Percentiles rank a stretch among this genome's conserved stretches.
These are phyloP conservation scores for Thalpophila matura DNA, from an alignment of 2,888 invertebrate genomes.

Conservation along the genomic window DNA sequence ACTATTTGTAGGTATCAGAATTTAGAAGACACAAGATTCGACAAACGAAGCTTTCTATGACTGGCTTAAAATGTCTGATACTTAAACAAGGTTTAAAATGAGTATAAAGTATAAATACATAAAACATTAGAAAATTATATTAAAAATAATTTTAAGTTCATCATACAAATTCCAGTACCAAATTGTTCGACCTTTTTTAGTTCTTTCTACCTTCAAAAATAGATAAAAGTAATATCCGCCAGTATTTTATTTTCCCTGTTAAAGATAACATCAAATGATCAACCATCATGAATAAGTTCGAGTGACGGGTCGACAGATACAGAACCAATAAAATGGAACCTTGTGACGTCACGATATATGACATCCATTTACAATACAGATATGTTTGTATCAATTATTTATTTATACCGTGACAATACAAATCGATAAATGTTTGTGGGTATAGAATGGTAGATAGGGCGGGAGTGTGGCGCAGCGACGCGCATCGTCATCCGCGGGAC, in stretches of 20 bases:
- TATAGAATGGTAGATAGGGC: constrained; percentile 57
- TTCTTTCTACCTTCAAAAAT: neutral
- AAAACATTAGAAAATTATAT: no score
- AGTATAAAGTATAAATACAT: no score
- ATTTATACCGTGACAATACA: constrained; percentile 55
- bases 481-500: constrained; percentile 72
- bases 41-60: neutral
- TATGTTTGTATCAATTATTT: constrained; percentile 50
- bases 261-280: constrained; percentile 20
- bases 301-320: constrained; percentile 18
- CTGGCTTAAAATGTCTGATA: neutral
- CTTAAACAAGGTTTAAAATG: neutral
- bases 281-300: constrained; percentile 8
- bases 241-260: constrained; percentile 4
- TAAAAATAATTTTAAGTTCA: no score
- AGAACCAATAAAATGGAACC: constrained; percentile 42
- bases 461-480: constrained; percentile 68
- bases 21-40: no score
- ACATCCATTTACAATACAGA: constrained; percentile 41
- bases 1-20: no score
- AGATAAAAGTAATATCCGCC: neutral
- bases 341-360: constrained; percentile 36
- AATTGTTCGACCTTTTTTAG: neutral
- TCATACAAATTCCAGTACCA: neutral
- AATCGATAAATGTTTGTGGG: constrained; percentile 61